Conservation (phyloP, 2,888 invertebrate species). For the Cataglyphis livida region DNA sequence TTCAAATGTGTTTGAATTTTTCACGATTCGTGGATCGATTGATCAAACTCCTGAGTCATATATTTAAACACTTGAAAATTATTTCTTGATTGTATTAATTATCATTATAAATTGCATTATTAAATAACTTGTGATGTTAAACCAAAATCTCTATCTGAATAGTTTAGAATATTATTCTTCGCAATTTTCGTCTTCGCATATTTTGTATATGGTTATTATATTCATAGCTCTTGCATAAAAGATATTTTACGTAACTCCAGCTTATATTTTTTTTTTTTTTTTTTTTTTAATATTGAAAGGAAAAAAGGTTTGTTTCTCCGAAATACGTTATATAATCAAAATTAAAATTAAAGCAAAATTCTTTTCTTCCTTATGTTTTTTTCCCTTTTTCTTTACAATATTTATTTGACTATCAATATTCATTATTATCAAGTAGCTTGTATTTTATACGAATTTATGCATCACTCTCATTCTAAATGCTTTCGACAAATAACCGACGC, state of each 20-base stretch:
- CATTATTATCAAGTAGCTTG: background rate
- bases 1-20: constrained; percentile 25
- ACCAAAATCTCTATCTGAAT: background rate
- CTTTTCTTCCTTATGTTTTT: background rate
- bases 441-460: background rate
- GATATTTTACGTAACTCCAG: background rate
- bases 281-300: background rate
- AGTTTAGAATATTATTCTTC: background rate
- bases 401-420: background rate
- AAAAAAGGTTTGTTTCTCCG: background rate
- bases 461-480: background rate
- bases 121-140: constrained; percentile 17
- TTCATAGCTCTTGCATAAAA: background rate
- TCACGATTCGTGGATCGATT: constrained; percentile 1
- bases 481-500: background rate
- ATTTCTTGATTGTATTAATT: background rate
- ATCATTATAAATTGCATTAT: constrained; percentile 5
- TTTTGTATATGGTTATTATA: background rate
- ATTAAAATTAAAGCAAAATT: no score
- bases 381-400: background rate
- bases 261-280: background rate
- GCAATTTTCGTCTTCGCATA: background rate
- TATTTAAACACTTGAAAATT: constrained; percentile 48
- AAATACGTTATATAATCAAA: background rate
- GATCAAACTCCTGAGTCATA: constrained; percentile 20